These are phyloP conservation scores for Glyphotaelius pellucidus DNA, from an alignment of 2,888 invertebrate species.

Conservation along the genomic window DNA sequence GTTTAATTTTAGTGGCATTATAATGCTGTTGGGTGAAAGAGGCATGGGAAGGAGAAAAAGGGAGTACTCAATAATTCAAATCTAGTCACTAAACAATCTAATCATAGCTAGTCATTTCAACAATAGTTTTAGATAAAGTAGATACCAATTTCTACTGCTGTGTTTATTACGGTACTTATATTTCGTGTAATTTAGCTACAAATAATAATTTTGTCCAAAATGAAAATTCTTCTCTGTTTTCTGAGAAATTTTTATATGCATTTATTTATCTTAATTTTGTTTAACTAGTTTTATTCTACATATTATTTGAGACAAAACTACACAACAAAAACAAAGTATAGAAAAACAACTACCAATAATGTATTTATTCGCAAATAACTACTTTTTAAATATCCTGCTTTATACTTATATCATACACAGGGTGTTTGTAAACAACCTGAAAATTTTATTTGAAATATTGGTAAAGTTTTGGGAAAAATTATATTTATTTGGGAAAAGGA, in stretches of 20 bases:
- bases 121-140: not conserved
- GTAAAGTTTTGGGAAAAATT: not conserved
- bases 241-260: not conserved
- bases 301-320: not conserved
- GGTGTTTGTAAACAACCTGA: not conserved
- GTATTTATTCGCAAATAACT: not conserved
- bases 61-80: not conserved
- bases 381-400: not conserved
- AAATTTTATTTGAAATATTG: not conserved
- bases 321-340: not conserved
- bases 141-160: not conserved
- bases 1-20: too few species aligned
- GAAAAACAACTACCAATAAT: conserved; percentile 2
- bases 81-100: not conserved
- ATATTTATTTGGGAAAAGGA: not conserved
- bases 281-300: not conserved
- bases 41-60: not conserved
- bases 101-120: not conserved
- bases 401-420: not conserved
- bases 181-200: not conserved
- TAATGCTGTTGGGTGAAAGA: not conserved
- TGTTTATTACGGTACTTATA: not conserved
- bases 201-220: not conserved
- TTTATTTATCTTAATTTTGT: not conserved
- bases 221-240: not conserved